Evolutionary conservation across 2,113 vertebrate species (phyloP).

Genomic region (Boleophthalmus pectinirostris): DNA sequence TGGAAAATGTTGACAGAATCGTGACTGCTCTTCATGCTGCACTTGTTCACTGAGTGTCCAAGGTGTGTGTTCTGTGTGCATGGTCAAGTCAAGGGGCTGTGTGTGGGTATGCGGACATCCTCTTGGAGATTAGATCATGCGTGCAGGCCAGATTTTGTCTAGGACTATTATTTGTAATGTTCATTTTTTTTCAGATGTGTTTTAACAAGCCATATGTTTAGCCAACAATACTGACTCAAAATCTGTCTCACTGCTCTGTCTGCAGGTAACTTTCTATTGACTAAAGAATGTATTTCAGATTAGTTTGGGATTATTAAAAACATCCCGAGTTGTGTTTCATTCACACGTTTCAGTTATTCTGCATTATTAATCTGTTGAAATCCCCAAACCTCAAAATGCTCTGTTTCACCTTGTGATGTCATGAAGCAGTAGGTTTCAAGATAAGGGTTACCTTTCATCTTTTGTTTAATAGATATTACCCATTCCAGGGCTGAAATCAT

Average conservation of each 20-base stretch:
- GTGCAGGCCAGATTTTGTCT: slow-evolving; percentile 25
- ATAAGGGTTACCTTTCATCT: too few species aligned
- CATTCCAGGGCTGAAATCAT: too few species aligned
- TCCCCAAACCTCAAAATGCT: too few species aligned
- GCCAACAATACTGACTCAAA: background rate
- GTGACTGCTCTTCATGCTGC: slow-evolving; percentile 7
- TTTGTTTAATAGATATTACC: too few species aligned
- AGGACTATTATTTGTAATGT: slow-evolving; percentile 19
- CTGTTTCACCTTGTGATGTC: too few species aligned
- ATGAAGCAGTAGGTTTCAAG: too few species aligned
- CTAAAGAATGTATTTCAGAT: background rate
- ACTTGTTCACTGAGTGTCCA: background rate
- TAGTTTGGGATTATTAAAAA: background rate
- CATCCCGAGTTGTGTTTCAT: too few species aligned
- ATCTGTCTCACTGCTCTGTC: background rate
- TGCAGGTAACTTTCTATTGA: background rate
- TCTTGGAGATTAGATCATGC: slow-evolving; percentile 36
- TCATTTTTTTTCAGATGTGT: too few species aligned
- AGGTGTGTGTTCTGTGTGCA: slow-evolving; percentile 7
- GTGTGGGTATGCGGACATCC: slow-evolving; percentile 45
- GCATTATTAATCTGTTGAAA: too few species aligned
- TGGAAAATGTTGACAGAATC: slow-evolving; percentile 39
- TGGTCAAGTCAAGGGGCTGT: slow-evolving; percentile 12
- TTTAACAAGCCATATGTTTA: background rate
- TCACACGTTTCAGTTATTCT: too few species aligned